Base-by-base conservation (phyloP, 2,113 vertebrate species). In the Piprites chloris region DNA sequence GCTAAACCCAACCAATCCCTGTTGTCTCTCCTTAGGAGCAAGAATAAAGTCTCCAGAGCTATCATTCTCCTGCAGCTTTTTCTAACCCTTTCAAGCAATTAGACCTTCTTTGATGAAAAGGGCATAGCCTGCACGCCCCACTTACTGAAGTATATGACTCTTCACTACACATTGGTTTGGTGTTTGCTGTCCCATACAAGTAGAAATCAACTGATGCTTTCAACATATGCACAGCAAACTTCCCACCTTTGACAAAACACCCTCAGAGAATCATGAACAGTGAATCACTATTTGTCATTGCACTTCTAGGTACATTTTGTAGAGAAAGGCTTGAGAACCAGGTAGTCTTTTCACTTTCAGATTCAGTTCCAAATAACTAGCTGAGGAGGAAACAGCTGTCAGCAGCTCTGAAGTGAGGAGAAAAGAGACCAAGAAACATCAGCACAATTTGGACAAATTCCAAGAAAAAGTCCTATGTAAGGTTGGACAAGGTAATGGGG, bases 311-410 rank as follows among this genome's bases (percentile, higher is more conserved):
- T 58, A 16, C 41, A 18, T 58, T 86, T 41, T 62, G 33, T 27
- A 71, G 39, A 55, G 55, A 68, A 85, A 77, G 26, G 20, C 24
- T 87, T 89, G 59, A 82, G 69, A 95, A 94, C 24, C 46, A 77
- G 46, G 58, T 76, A 88, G 55, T 33, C 23, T 85, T 87, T 80
- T 72, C 67, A 50, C 12, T 77, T 92, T 69, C 63, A 90, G 46
- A 72, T 69, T 92, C 42, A 83, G 23, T 90, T 92, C 74, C 79
- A 83, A 77, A 71, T 58, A 90, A 77, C 41, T 55, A 77, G 9
- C 67, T 81, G 88, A 88, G 79, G 11, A 94, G 46, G 55, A 94
- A 94, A 90, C 17, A 81, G 79, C 59, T 94, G 72, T 71, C 63
- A 94, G 35, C 46, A 88, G 23, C 56, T 74, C 26, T 59, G 32